Conservation (phyloP, 2,113 vertebrate genomes). For the Coregonus clupeaformis region DNA sequence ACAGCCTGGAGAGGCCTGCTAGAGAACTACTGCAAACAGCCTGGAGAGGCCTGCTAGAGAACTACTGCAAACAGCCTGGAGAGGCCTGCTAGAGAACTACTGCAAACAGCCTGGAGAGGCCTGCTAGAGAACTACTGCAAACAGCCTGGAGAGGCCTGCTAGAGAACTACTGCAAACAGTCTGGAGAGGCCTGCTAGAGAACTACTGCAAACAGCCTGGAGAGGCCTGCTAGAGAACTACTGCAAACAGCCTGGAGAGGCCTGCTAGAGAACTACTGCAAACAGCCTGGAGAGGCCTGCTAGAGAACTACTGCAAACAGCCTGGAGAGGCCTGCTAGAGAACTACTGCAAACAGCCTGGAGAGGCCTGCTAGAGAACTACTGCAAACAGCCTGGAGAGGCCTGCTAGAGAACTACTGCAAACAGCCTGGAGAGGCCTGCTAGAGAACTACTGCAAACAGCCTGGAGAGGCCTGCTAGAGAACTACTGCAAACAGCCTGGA, state of each 20-base stretch:
- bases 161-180: slow-evolving; percentile 52
- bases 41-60: slow-evolving; percentile 25
- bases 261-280: slow-evolving; percentile 26
- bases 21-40: slow-evolving; percentile 52
- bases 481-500: slow-evolving; percentile 56
- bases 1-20: slow-evolving; percentile 52
- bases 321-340: slow-evolving; percentile 25
- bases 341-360: slow-evolving; percentile 56
- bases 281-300: slow-evolving; percentile 52
- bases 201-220: slow-evolving; percentile 56
- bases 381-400: slow-evolving; percentile 60
- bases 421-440: slow-evolving; percentile 52
- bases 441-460: slow-evolving; percentile 52
- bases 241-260: slow-evolving; percentile 60
- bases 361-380: slow-evolving; percentile 8
- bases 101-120: slow-evolving; percentile 60
- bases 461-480: slow-evolving; percentile 25
- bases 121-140: slow-evolving; percentile 26
- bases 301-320: slow-evolving; percentile 52
- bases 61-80: slow-evolving; percentile 56
- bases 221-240: slow-evolving; percentile 8
- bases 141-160: slow-evolving; percentile 52
- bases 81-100: slow-evolving; percentile 8
- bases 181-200: slow-evolving; percentile 25
- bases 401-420: slow-evolving; percentile 26